Base-by-base conservation (phyloP, 1,140 invertebrate genomes). In the Rhyzopertha dominica region DNA sequence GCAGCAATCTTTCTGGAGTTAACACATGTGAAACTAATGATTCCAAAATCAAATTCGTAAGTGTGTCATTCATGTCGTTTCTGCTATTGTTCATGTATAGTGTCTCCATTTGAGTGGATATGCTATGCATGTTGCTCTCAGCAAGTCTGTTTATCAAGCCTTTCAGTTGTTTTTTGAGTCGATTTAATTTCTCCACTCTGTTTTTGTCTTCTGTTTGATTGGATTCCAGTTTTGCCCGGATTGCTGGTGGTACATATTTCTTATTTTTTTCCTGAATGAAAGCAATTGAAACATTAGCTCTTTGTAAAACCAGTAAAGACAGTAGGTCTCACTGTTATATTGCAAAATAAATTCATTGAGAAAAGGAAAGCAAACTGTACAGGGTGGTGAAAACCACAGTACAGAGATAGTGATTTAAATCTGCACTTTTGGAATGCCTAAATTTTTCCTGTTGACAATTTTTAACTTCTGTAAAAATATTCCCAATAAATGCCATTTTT, bases 81-180 rank as follows among this genome's bases (percentile, higher is more conserved):
- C 88, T 70, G 51, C 85, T 87, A 59, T 90, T 82, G 5, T 70
- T 74, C 65, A 79, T 78, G 62, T 87, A 91, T 0, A 90, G 54
- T 16, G 74, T 68, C 64, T 90, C 87, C 41, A 90, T 76, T 60
- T 84, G 70, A 0, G 71, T 75, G 19, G 80, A 73, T 47, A 95
- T 92, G 56, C 77, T 81, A 54, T 89, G 83, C 63, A 96, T 84
- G 65, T 95, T 96, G 23, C 80, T 80, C 63, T 92, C 89, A 9
- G 90, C 84, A 22, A 95, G 69, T 60, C 90, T 82, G 71, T 96
- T 96, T 1, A 96, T 65, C 4, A 87, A 69, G 47, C 92, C 91
- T 70, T 95, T 95, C 29, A 95, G 68, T 67, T 88, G 82, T 61
- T 82, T 82, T 59, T 77, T 80, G 1, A 95, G 62, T 54, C 76